Conservation (phyloP, 2,113 vertebrate genomes). For the Xenopus tropicalis region DNA sequence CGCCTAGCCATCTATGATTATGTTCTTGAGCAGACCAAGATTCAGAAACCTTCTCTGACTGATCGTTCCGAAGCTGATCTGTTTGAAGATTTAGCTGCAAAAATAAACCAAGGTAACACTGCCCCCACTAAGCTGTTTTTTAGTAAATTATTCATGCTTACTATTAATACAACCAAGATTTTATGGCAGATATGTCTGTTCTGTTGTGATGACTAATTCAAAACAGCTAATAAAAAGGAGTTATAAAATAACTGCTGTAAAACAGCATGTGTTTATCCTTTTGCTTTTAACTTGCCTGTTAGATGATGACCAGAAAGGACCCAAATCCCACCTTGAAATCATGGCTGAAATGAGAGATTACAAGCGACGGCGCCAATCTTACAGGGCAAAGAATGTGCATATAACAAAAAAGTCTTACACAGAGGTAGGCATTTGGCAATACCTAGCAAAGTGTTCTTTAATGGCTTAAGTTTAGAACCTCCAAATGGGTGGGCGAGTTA, state of each 20-base stretch:
- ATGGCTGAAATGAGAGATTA: constrained; percentile 98
- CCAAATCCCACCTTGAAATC: constrained; percentile 94
- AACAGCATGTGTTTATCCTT: too few relatives aligned
- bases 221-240: too few relatives aligned
- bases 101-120: constrained; percentile 83
- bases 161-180: too few relatives aligned
- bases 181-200: too few relatives aligned
- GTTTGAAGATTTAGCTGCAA: constrained; percentile 92
- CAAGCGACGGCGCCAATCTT: constrained; percentile 92
- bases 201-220: too few relatives aligned
- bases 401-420: constrained; percentile 98
- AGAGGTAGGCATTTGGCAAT: constrained; percentile 64
- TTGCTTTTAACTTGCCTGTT: neutral
- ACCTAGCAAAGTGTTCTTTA: constrained; percentile 12
- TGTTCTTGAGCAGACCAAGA: constrained; percentile 70
- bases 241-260: too few relatives aligned
- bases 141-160: too few relatives aligned
- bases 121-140: neutral
- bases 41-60: constrained; percentile 63
- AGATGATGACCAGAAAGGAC: constrained; percentile 84
- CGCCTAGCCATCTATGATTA: constrained; percentile 89
- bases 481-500: neutral
- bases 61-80: constrained; percentile 81
- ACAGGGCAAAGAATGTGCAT: constrained; percentile 96
- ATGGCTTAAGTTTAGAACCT: neutral